phyloP scores from a whole-genome alignment of 2,888 invertebrate species.

The Hymenopus coronatus region DNA sequence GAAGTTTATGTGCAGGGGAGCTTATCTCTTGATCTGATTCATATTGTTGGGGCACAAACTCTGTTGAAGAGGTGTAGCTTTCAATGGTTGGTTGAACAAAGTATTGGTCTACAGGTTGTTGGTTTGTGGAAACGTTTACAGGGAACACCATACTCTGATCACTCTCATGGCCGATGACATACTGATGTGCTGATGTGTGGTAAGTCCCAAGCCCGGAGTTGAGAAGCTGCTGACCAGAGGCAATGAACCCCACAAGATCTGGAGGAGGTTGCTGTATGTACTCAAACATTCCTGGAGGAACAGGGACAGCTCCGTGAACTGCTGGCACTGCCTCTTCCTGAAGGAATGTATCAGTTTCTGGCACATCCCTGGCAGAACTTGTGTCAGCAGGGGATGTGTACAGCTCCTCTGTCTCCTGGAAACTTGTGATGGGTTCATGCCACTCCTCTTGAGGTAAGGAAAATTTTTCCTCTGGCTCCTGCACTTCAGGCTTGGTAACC shows the following conservation, averaged over 20 bases:
- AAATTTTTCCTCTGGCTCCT: neutral
- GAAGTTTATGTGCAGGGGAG: neutral
- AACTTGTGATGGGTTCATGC: neutral
- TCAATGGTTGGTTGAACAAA: constrained; percentile 7
- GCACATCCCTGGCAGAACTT: neutral
- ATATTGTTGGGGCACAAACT: neutral
- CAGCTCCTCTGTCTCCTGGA: neutral
- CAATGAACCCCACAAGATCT: constrained; percentile 52
- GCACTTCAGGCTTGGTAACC: neutral
- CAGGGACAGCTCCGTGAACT: constrained; percentile 1
- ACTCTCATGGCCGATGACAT: constrained; percentile 20
- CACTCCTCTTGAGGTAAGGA: neutral
- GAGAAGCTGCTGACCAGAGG: constrained; percentile 48
- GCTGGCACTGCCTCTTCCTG: constrained; percentile 19
- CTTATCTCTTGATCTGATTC: neutral
- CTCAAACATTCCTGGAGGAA: constrained; percentile 45
- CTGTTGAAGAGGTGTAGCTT: constrained; percentile 7
- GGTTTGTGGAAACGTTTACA: constrained; percentile 3
- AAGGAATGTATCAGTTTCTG: constrained; percentile 7
- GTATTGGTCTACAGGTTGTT: neutral
- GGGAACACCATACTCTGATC: constrained; percentile 20
- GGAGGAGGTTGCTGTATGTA: constrained; percentile 52
- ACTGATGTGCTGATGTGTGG: constrained; percentile 38
- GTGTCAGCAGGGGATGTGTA: neutral
- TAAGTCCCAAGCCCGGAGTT: constrained; percentile 53